Evolutionary conservation across 2,113 vertebrate genomes (phyloP).

Genomic region (Panthera tigris): DNA sequence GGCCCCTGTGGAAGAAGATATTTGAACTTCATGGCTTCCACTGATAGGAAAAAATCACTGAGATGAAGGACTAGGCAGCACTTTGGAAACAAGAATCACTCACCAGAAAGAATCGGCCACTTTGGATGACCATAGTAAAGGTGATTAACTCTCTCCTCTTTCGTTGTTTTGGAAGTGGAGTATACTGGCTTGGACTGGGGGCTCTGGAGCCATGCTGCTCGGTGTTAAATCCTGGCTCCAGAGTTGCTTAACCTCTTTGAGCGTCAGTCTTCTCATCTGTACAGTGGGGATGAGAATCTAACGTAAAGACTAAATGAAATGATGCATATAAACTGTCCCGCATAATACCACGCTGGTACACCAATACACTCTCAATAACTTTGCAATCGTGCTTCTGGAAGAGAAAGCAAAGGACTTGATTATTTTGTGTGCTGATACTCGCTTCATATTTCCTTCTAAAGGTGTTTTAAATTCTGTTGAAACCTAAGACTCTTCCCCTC

Average conservation of each 20-base stretch:
- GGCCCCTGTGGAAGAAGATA: background rate
- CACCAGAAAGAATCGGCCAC: background rate
- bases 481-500: slow-evolving; percentile 32
- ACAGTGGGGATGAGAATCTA: background rate
- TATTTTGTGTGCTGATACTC: background rate
- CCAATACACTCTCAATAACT: background rate
- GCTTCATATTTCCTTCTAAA: slow-evolving; percentile 40
- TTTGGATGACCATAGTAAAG: background rate
- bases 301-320: background rate
- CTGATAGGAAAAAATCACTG: background rate
- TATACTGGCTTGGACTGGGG: background rate
- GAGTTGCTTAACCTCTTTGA: background rate
- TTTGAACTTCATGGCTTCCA: background rate
- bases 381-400: background rate
- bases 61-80: background rate
- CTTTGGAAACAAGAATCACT: background rate
- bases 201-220: background rate
- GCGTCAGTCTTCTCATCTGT: background rate
- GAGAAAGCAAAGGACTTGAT: background rate
- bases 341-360: background rate
- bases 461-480: slow-evolving; percentile 9
- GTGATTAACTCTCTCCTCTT: background rate
- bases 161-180: background rate
- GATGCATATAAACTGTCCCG: background rate
- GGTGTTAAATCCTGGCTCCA: background rate